phyloP scores from a whole-genome alignment of 2,888 invertebrate genomes.

The Euzophera pinguis region DNA sequence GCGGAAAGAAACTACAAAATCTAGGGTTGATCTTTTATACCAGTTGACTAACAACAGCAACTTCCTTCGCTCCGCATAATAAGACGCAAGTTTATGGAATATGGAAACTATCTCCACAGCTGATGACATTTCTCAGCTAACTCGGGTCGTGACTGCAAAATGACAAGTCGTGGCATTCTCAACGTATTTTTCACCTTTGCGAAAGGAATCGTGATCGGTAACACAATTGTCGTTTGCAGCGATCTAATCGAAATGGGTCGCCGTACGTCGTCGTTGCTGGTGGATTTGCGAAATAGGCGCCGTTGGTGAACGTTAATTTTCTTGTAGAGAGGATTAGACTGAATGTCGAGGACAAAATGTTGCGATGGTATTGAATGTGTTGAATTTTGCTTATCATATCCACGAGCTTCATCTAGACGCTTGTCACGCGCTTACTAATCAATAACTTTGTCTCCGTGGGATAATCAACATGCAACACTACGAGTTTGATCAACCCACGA shows the following conservation, averaged over 20 bases:
- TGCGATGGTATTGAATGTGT: no score
- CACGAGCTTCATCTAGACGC: no score
- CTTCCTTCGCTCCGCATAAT: not conserved
- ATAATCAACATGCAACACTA: no score
- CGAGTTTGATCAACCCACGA: no score
- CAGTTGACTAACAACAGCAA: no score
- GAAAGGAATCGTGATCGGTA: constrained; percentile 74
- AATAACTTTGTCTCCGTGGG: no score
- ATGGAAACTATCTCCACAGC: constrained; percentile 27
- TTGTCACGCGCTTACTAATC: no score
- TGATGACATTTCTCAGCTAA: constrained; percentile 60
- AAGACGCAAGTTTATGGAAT: constrained; percentile 4
- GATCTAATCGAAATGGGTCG: constrained; percentile 68
- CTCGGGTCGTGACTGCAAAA: constrained; percentile 67
- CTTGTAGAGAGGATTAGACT: not conserved
- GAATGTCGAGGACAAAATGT: no score
- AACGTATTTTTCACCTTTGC: constrained; percentile 75
- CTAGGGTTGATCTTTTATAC: no score
- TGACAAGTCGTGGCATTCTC: constrained; percentile 78
- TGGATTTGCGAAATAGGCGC: constrained; percentile 43
- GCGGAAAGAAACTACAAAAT: no score
- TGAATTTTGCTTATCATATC: no score
- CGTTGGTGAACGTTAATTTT: constrained; percentile 5
- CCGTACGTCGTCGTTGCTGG: constrained; percentile 29
- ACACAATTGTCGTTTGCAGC: constrained; percentile 59